Conservation (phyloP, 1,140 invertebrate genomes). For the Bombus sylvicola region DNA sequence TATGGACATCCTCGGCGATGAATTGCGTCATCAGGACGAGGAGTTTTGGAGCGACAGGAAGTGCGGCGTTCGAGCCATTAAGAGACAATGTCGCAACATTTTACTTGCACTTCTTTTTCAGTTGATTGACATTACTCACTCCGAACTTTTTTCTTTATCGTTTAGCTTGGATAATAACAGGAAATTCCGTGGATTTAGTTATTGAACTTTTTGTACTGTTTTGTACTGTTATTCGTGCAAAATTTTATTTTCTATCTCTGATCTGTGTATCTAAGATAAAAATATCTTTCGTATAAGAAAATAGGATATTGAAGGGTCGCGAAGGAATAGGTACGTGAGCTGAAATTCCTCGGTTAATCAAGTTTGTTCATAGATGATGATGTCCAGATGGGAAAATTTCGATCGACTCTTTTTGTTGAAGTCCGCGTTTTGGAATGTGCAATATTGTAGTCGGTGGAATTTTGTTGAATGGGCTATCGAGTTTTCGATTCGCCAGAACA, state of each 20-base stretch:
- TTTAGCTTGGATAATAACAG: background rate
- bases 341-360: constrained; percentile 21
- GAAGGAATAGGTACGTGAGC: background rate
- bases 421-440: background rate
- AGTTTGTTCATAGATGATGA: background rate
- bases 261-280: no score
- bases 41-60: background rate
- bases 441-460: background rate
- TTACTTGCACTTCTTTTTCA: background rate
- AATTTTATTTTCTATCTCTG: background rate
- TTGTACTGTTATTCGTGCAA: background rate
- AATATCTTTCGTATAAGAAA: constrained; percentile 11
- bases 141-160: background rate
- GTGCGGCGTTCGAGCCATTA: background rate
- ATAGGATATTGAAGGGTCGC: background rate
- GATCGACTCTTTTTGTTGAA: background rate
- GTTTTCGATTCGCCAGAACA: background rate
- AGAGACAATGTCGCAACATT: background rate
- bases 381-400: background rate
- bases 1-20: background rate
- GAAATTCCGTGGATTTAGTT: background rate
- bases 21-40: background rate
- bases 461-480: background rate
- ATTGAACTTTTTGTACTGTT: background rate
- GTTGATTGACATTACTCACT: background rate